Percentiles rank a stretch among this genome's conserved stretches.
phyloP scores from a whole-genome alignment of 2,113 vertebrate species.

The Coracopsis vasa region DNA sequence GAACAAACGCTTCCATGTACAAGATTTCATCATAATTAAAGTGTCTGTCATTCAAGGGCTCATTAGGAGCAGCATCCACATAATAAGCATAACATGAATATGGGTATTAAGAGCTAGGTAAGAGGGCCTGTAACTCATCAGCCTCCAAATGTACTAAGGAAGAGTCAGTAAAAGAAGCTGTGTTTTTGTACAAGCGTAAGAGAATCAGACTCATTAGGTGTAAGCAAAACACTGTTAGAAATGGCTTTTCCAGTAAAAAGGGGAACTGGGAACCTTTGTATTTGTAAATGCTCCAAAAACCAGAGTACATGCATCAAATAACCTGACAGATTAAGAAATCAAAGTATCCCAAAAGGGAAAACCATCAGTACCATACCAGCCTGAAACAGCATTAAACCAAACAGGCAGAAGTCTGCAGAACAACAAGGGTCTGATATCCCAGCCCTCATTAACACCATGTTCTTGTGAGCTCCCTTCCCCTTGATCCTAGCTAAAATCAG shows the following conservation, averaged over 20 bases:
- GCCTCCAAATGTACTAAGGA: neutral
- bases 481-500: neutral
- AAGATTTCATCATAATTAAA: neutral
- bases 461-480: neutral
- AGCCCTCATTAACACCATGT: neutral
- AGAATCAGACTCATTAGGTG: too few relatives aligned
- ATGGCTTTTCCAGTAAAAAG: neutral
- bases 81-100: neutral
- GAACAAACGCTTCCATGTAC: neutral
- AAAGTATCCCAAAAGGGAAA: neutral
- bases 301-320: too few relatives aligned
- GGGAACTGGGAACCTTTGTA: rapidly evolving
- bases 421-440: neutral
- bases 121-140: neutral
- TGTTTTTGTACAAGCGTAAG: neutral
- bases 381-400: neutral
- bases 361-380: rapidly evolving
- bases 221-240: neutral
- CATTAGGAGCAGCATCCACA: neutral
- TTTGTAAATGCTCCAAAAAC: neutral
- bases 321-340: neutral
- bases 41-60: neutral
- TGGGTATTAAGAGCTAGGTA: neutral
- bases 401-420: neutral
- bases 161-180: neutral